Conservation (phyloP, 1,140 invertebrate genomes). For the Neotoxoptera formosana region DNA sequence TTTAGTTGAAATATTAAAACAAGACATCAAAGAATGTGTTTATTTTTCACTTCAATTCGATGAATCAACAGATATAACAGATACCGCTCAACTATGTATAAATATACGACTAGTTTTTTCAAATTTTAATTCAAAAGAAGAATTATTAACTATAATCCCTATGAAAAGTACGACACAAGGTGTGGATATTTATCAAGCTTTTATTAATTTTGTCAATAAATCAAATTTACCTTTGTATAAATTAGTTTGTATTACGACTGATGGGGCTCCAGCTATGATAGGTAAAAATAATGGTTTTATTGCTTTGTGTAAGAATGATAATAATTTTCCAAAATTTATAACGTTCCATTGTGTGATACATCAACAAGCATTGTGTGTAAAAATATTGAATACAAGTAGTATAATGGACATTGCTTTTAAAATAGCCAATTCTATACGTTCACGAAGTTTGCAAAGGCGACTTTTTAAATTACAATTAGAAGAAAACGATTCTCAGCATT, state of each 20-base stretch:
- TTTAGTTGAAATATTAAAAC: too few species aligned
- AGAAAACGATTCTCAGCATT: conserved; percentile 29
- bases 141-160: neutral
- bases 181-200: conserved; percentile 19
- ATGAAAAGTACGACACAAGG: neutral
- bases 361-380: conserved; percentile 40
- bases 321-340: conserved; percentile 35
- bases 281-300: conserved; percentile 40
- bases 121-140: conserved; percentile 40
- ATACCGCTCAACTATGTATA: too few species aligned
- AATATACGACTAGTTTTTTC: conserved; percentile 33
- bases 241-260: conserved; percentile 41
- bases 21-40: too few species aligned
- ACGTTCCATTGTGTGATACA: conserved; percentile 27
- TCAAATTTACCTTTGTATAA: conserved; percentile 15
- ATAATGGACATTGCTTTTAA: conserved; percentile 27
- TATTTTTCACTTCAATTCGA: too few species aligned
- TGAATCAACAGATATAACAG: too few species aligned
- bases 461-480: conserved; percentile 34
- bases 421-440: conserved; percentile 13
- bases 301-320: conserved; percentile 34
- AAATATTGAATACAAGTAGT: conserved; percentile 16
- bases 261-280: conserved; percentile 16
- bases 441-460: conserved; percentile 12
- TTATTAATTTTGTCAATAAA: conserved; percentile 26